Evolutionary conservation across 2,113 vertebrate genomes (phyloP).

Genomic region (Mola mola): DNA sequence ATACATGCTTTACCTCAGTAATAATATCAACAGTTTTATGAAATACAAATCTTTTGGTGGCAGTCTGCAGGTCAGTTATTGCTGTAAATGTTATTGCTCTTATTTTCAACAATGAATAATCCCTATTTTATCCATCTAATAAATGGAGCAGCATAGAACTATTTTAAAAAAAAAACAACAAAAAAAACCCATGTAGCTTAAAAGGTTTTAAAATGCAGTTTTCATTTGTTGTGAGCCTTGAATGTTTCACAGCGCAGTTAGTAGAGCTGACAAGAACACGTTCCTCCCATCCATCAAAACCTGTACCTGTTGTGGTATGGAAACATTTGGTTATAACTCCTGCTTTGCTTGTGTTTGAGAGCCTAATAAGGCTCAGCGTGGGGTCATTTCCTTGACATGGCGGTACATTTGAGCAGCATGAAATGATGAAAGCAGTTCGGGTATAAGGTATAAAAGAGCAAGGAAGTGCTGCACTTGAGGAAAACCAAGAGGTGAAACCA

Average conservation of each 20-base stretch:
- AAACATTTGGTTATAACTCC: slow-evolving; percentile 63
- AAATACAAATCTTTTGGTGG: background rate
- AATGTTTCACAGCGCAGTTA: slow-evolving; percentile 28
- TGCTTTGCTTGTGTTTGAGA: slow-evolving; percentile 52
- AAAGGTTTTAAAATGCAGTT: background rate
- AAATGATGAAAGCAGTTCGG: slow-evolving; percentile 14
- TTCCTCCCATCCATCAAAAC: slow-evolving; percentile 53
- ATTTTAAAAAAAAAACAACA: background rate
- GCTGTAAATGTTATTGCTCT: background rate
- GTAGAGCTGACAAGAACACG: slow-evolving; percentile 34
- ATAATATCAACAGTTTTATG: background rate
- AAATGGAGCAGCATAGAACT: background rate
- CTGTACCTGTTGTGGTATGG: slow-evolving; percentile 40
- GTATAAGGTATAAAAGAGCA: slow-evolving; percentile 18
- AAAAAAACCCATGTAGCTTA: background rate
- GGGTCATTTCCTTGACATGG: slow-evolving; percentile 19
- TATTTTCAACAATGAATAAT: background rate
- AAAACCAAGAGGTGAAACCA: slow-evolving; percentile 34
- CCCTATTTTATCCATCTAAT: background rate
- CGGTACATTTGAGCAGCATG: slow-evolving; percentile 1
- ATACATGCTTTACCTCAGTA: slow-evolving; percentile 4
- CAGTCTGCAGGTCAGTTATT: background rate
- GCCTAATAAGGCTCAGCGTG: slow-evolving; percentile 26
- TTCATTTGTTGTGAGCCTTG: slow-evolving; percentile 18
- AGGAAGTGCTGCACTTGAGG: slow-evolving; percentile 3